These are phyloP conservation scores for Scelioninae gen. 1 DNA, from an alignment of 2,888 invertebrate genomes.

Conservation along the genomic window DNA sequence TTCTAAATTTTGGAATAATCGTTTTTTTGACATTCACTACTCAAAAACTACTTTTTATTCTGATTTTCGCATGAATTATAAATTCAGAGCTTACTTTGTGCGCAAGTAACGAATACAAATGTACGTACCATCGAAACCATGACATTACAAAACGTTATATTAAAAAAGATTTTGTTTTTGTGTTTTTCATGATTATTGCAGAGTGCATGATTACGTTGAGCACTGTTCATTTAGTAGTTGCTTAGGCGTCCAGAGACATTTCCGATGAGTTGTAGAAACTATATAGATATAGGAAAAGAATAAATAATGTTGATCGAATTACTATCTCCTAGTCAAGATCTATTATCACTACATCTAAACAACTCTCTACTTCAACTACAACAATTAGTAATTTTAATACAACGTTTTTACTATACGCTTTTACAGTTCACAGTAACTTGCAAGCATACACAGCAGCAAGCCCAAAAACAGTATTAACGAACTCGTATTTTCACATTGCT, in stretches of 20 bases:
- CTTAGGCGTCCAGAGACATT: conserved; percentile 79
- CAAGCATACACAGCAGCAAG: neutral
- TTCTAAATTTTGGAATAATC: too few relatives aligned
- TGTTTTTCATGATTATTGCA: conserved; percentile 45
- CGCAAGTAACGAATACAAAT: conserved; percentile 53
- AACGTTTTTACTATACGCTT: conserved; percentile 36
- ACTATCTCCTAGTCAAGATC: conserved; percentile 21
- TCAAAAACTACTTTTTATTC: too few relatives aligned
- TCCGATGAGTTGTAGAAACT: conserved; percentile 82
- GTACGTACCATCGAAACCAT: conserved; percentile 62
- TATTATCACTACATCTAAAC: too few relatives aligned
- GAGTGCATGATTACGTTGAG: conserved; percentile 57
- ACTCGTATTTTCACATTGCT: too few relatives aligned
- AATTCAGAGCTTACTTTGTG: conserved; percentile 16
- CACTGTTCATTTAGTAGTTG: conserved; percentile 58
- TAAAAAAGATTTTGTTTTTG: conserved; percentile 41
- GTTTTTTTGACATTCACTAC: too few relatives aligned
- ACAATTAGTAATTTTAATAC: conserved; percentile 44
- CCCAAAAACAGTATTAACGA: too few relatives aligned
- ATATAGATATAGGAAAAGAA: conserved; percentile 73
- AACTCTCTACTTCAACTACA: conserved; percentile 8
- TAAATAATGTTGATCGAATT: conserved; percentile 39
- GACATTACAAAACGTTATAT: conserved; percentile 65
- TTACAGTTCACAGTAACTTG: neutral
- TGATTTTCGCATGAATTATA: conserved; percentile 40